Conservation (phyloP, 2,113 vertebrate genomes). For the Myrmecophaga tridactyla region DNA sequence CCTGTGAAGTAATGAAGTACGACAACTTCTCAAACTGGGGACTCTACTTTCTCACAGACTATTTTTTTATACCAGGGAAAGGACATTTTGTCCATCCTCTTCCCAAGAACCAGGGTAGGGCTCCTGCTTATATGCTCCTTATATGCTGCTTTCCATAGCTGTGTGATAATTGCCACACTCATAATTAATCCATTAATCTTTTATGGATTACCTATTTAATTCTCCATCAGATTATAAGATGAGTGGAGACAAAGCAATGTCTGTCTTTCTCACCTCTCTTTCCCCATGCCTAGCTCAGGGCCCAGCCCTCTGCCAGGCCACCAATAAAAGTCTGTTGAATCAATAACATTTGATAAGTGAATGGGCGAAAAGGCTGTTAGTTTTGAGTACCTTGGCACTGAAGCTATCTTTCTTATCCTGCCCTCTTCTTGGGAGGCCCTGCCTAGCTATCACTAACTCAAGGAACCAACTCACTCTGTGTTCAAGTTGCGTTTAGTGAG, state of each 20-base stretch:
- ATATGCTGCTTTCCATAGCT: not conserved
- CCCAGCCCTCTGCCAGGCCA: not conserved
- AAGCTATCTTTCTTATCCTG: not conserved
- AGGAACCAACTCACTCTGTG: not conserved
- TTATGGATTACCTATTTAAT: not conserved
- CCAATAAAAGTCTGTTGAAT: not conserved
- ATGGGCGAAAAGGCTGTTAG: not conserved
- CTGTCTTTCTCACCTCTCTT: not conserved
- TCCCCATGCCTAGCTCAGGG: fast-evolving
- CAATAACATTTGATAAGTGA: not conserved
- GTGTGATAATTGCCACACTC: not conserved
- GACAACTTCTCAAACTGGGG: not conserved
- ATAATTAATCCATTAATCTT: not conserved
- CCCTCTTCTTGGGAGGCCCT: not conserved
- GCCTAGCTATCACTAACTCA: not conserved
- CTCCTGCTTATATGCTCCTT: not conserved
- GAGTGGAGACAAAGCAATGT: not conserved
- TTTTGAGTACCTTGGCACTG: not conserved
- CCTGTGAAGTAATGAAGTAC: not conserved
- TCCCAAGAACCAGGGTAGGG: not conserved
- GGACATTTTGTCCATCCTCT: not conserved
- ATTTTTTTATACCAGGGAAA: not conserved
- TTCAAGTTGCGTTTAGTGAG: not conserved
- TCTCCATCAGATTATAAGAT: not conserved
- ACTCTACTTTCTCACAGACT: not conserved